A percentile compares a stretch with the other conserved stretches of the same genome.
phyloP scores from a whole-genome alignment of 2,888 invertebrate genomes.

The Agrochola lychnidis region DNA sequence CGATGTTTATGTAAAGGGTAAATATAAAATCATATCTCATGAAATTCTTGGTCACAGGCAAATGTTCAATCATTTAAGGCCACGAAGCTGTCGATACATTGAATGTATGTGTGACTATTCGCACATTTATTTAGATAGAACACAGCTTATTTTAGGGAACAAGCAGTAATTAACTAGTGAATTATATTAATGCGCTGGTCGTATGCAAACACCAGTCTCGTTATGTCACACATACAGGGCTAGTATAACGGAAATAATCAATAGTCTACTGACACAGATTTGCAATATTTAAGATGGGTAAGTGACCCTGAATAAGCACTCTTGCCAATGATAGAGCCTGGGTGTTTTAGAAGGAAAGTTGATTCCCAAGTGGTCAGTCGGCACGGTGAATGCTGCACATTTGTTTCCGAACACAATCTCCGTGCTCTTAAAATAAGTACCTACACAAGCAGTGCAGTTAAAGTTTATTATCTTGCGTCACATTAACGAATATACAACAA shows the following conservation, averaged over 20 bases:
- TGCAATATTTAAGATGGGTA: background rate
- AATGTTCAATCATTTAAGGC: background rate
- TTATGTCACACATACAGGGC: background rate
- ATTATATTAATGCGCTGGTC: constrained; percentile 42
- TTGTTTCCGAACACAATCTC: background rate
- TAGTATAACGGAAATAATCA: background rate
- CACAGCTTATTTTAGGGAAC: constrained; percentile 35
- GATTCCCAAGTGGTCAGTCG: background rate
- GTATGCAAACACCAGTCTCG: constrained; percentile 22
- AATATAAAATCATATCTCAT: background rate
- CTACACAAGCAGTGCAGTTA: constrained; percentile 5
- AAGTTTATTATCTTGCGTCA: constrained; percentile 15
- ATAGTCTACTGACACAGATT: constrained; percentile 1
- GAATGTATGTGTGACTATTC: background rate
- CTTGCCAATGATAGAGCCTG: no score
- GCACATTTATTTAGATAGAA: background rate
- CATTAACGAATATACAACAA: constrained; percentile 21
- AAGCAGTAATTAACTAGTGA: constrained; percentile 42
- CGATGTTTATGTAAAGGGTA: no score
- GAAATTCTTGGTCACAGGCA: background rate
- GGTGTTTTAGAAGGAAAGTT: background rate
- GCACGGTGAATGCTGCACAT: no score
- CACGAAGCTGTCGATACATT: background rate
- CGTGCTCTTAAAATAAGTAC: background rate
- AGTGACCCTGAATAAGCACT: background rate